Base-by-base conservation (phyloP, 2,888 invertebrate species). In the Abrostola triplasia region DNA sequence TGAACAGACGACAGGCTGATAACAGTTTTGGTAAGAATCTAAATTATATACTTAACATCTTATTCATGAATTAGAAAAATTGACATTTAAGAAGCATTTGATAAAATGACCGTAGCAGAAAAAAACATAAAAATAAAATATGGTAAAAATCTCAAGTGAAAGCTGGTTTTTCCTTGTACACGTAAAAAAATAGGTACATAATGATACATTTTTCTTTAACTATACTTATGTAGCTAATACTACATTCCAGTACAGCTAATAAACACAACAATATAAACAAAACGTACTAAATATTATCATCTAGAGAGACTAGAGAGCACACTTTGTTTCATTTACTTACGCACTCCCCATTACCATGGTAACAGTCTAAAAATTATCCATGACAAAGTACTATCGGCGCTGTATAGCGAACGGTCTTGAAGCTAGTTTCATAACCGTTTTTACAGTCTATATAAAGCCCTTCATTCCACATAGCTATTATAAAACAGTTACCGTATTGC, bases 1-100 rank as follows among this genome's bases (percentile, higher is more conserved):
- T 98, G 96, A 98, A 98, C 86, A 96, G 97, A 84, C 95, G 98
- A 71, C 97, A 98, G 84, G 96, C 97, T 57, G 96, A 96, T 64
- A 97, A 97, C 82, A 96, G 96, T 62, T 98, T 98, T 87, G 97
- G 98, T 98, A 93, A 96, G 97, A 80, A 49, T 5, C 8, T 13
- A 24, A 11, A 6, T 35, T 4, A 36, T 24, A 11, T 49, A 35
- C 24, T n/a, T 49, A 6, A 11, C 1, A 10, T 10, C 5, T 44
- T 36, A 48, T 12, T 10, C n/a, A 1, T 8, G 44, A 10, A 10
- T 6, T 49, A 8, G 10, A 7, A 4, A 6, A 35, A 11, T 6
- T 49, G 49, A 5, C 9, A 4, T 48, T 13, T 44, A 44, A 44
- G 8, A n/a, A 44, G 5, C 1, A 24, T 24, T 24, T 24, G 24